Evolutionary conservation across 2,797 vertebrate genomes (phyloP), one percentile per base, ranked within the genome.

Genomic region (Crocidura indochinensis): DNA sequence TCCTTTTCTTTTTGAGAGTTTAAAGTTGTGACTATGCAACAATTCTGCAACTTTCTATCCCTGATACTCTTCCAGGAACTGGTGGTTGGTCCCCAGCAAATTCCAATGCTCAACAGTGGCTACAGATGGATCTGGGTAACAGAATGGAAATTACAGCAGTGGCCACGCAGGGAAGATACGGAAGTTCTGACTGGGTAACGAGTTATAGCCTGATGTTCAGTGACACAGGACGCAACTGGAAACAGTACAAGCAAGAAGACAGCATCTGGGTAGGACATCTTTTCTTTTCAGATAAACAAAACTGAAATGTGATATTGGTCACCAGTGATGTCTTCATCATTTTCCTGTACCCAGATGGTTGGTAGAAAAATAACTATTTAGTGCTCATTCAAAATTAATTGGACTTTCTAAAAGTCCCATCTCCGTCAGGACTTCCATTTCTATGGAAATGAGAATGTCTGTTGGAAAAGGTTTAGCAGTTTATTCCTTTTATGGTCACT

Each of bases 171-270:
- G 99, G 99, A 84, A 97, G 98, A 77, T 98, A 98, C 0, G 98
- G 99, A 68, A 99, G 99, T 97, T 99, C 99, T 26, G 99, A 99
- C 96, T 99, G 99, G 99, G 98, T 99, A 90, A 99, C 98, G 0
- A 98, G 98, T 90, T 99, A 99, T 72, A 97, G 95, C 10, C 97
- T 99, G 88, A 98, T 99, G 98, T 99, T 98, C 98, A 99, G 99
- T 8, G 99, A 99, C 97, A 99, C 98, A 0, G 99, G 99, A 67
- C 98, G 97, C 97, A 99, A 99, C 98, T 99, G 99, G 99, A 99
- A 96, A 88, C 98, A 98, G 78, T 99, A 99, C 96, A 97, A 98
- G 8, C 98, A 99, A 93, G 99, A 99, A 17, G 98, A 99, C 97
- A 97, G 96, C 94, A 89, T 98, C 85, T 99, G 98, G 98, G 99